These are phyloP conservation scores for Aporrectodea caliginosa DNA, from an alignment of 1,140 invertebrate species.

Conservation along the genomic window DNA sequence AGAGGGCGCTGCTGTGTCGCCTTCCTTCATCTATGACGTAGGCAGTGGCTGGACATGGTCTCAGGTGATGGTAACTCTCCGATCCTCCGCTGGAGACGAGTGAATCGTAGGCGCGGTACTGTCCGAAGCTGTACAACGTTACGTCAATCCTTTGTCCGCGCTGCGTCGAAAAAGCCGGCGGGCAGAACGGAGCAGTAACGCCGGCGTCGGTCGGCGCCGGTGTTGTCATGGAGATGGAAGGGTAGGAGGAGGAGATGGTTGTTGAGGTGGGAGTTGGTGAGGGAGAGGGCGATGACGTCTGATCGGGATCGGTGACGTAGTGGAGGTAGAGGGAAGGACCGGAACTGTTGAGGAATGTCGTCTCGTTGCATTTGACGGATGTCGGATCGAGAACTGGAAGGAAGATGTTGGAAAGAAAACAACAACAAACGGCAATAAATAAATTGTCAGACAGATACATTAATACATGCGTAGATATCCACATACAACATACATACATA, in stretches of 20 bases:
- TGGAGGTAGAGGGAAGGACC: not conserved
- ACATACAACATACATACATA: too few species aligned
- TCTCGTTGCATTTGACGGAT: not conserved
- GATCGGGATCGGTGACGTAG: not conserved
- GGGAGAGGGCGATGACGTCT: not conserved
- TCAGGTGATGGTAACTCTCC: not conserved
- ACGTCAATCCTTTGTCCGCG: not conserved
- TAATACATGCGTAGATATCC: too few species aligned
- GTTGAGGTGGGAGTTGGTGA: not conserved
- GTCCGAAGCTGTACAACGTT: not conserved
- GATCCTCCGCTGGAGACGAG: not conserved
- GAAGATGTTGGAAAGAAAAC: too few species aligned
- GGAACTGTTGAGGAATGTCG: not conserved
- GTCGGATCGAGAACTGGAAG: not conserved
- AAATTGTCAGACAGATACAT: too few species aligned
- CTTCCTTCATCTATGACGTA: not conserved
- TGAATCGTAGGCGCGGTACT: not conserved
- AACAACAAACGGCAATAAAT: too few species aligned
- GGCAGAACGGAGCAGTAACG: not conserved
- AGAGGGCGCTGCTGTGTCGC: not conserved
- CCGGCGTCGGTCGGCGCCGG: not conserved
- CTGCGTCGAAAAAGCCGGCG: not conserved
- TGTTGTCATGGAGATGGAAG: not conserved
- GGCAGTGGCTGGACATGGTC: not conserved
- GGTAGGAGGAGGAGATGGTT: not conserved